phyloP scores from a whole-genome alignment of 2,888 invertebrate genomes.

The Drosophila rubida region DNA sequence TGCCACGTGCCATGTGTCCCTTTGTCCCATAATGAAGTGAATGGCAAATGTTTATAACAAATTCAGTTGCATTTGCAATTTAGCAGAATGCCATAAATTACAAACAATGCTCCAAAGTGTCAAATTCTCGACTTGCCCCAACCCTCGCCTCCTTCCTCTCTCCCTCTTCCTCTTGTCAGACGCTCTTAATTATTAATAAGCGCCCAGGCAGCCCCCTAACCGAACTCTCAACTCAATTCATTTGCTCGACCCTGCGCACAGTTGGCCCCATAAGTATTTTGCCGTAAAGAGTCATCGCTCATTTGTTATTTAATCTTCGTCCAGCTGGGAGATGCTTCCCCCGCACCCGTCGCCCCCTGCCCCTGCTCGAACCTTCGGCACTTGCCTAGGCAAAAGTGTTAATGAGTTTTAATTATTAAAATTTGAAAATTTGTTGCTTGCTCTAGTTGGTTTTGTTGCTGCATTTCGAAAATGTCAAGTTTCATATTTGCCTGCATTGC shows the following conservation, averaged over 20 bases:
- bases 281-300: constrained; percentile 74
- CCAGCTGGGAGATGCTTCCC: constrained; percentile 40
- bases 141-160: neutral
- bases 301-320: constrained; percentile 78
- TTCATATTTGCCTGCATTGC: constrained; percentile 18
- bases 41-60: constrained; percentile 42
- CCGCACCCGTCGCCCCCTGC: neutral
- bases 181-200: constrained; percentile 62
- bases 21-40: constrained; percentile 51
- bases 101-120: constrained; percentile 52
- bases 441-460: constrained; percentile 18
- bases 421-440: constrained; percentile 48
- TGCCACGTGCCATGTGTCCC: constrained; percentile 11
- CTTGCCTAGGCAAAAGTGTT: constrained; percentile 60
- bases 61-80: constrained; percentile 64
- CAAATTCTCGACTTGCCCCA: constrained; percentile 4
- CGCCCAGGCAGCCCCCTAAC: constrained; percentile 32
- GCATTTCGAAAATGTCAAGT: constrained; percentile 48
- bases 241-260: constrained; percentile 28
- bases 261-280: constrained; percentile 46
- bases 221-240: constrained; percentile 33
- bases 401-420: constrained; percentile 79
- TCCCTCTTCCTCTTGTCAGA: neutral
- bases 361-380: neutral
- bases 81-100: constrained; percentile 65